Evolutionary conservation across 2,113 vertebrate species (phyloP), one percentile per base, ranked within the genome.

Genomic region (Sinocyclocheilus maitianheensis): DNA sequence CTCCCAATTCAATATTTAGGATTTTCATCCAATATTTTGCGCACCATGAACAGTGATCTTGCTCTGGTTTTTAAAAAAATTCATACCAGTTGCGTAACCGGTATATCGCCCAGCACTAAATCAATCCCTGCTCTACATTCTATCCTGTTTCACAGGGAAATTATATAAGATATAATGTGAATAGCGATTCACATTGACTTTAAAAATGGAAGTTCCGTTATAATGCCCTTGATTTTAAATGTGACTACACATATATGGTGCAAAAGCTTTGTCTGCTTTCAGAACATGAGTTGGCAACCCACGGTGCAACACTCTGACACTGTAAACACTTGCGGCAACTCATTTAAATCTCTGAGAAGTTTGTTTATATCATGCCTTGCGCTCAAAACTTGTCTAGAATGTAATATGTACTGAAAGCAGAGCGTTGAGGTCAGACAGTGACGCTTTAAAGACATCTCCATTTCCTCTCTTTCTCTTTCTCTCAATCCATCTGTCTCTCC

Each of bases 261-360:
- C 13, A 65, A 14, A 2, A 24, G 77, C 40, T 81, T 65, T 65
- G 40, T 18, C n/a, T n/a, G 13, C 14, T 26, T 14, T 55, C 43
- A 26, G n/a, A 53, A 78, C 48, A 37, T 4, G 53, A 60, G 26
- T 34, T 78, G 30, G 60, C 40, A 65, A 10, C 77, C 77, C 37
- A 43, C 58, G 1, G 7, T 37, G 12, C 30, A 78, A 22, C 30
- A 8, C 76, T 37, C 53, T 60, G 51, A 80, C 77, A 63, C 77
- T 9, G 55, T 80, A 80, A 80, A 80, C 37, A 81, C 60, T 81
- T 26, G n/a, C n/a, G 5, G 79, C 60, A 81, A 67, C 60, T 74
- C 51, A 84, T 85, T 85, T 79, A 80, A 75, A 88, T 86, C 72
- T 82, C 48, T 37, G 72, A 62, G 37, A 62, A 78, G 53, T 80